A percentile compares a stretch with the other conserved stretches of the same genome.
These are phyloP conservation scores for Drosophila miranda DNA, from an alignment of 1,140 invertebrate species.

Conservation along the genomic window DNA sequence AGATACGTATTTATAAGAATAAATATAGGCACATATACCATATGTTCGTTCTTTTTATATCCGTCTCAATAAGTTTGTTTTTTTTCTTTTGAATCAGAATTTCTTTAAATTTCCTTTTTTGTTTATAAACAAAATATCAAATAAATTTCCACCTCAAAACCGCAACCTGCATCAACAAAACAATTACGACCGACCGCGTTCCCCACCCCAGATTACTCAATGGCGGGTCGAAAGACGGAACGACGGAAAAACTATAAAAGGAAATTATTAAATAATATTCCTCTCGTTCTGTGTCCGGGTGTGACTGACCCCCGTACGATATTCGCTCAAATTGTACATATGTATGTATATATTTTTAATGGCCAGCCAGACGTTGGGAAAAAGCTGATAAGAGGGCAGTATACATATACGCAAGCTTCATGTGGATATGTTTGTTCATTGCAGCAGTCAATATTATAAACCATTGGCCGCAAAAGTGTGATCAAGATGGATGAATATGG, in stretches of 20 bases:
- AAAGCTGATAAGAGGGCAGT: constrained; percentile 28
- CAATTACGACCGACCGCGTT: constrained; percentile 26
- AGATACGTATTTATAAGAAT: too few species aligned
- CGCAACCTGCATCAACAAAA: constrained; percentile 54
- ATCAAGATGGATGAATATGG: constrained; percentile 24
- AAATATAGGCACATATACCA: too few species aligned
- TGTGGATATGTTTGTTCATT: not conserved
- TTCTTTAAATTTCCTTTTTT: constrained; percentile 20
- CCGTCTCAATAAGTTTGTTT: not conserved
- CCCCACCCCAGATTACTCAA: constrained; percentile 34
- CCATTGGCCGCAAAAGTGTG: not conserved
- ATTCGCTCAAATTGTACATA: not conserved
- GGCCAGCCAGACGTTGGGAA: not conserved
- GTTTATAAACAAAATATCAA: constrained; percentile 41
- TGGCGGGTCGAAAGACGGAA: constrained; percentile 9
- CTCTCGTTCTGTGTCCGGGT: not conserved
- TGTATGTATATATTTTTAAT: not conserved
- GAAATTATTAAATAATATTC: constrained; percentile 23
- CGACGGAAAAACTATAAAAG: constrained; percentile 22
- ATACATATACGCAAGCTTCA: too few species aligned
- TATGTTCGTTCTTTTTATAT: too few species aligned
- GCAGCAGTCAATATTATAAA: constrained; percentile 18
- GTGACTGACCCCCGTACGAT: constrained; percentile 7
- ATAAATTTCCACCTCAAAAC: constrained; percentile 26
- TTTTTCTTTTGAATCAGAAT: not conserved